Base-by-base conservation (phyloP, 64 coral and sea anemone species). In the Dendrophyllia cribrosa region DNA sequence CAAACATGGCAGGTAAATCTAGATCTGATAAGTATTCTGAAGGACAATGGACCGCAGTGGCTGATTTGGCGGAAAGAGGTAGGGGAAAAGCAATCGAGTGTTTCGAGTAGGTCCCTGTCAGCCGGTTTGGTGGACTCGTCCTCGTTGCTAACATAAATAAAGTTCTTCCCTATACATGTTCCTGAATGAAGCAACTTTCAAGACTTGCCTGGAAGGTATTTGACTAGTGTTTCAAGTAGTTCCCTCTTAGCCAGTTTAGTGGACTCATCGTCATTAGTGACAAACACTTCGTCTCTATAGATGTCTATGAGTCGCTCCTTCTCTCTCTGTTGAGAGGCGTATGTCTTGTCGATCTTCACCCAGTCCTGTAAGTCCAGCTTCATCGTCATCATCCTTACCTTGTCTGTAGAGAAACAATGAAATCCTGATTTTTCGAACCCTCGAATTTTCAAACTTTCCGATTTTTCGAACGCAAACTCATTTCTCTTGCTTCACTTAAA, bases 321-420 rank as follows among this genome's bases (percentile, higher is more conserved):
- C 73, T 93, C 91, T 13, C 76, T 72, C 44, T 87, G 82, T 34
- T 93, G 91, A 22, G 91, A 86, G 22, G 91, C 91, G 73, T 93
- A 93, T 20, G 91, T 93, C 11, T 65, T 56, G 61, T 93, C 91
- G 10, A 93, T 93, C 74, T 93, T 93, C 3, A 93, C 75, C 91
- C 91, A 93, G 56, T 93, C 74, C 26, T 87, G 76, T 17, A 93
- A 70, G 48, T 93, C 83, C 12, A 93, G 51, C 58, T 78, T 75
- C 74, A 62, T 86, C 0, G 91, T 93, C 83, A 87, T 87, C 91
- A 93, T 93, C 48, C 63, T 76, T 7, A 93, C 91, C 19, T 83
- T 82, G 26, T 87, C 91, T 93, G 20, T 44, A 3, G 22, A 70
- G 46, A 68, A 9, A 68, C 43, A 82, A 52, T 4, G 19, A 60